These are phyloP conservation scores for Leptinotarsa rubiginosa DNA, from an alignment of 2,888 invertebrate species.

Conservation along the genomic window DNA sequence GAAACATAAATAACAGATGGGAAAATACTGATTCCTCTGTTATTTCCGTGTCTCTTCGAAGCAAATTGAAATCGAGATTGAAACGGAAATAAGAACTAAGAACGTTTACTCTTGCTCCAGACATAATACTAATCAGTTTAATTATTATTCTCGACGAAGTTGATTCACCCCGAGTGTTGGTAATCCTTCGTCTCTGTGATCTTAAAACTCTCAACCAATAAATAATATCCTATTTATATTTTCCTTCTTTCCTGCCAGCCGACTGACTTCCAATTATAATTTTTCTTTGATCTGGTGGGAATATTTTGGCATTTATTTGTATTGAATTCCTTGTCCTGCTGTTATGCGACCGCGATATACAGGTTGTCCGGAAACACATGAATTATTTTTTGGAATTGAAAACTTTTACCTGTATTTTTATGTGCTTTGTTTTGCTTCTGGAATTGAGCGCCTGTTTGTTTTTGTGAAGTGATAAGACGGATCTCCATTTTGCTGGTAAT, in stretches of 20 bases:
- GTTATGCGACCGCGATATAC: background rate
- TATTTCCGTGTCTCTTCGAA: background rate
- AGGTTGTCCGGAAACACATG: background rate
- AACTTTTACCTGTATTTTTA: too few species aligned
- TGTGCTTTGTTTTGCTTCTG: too few species aligned
- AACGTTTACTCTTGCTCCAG: slow-evolving; percentile 21
- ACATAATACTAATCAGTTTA: slow-evolving; percentile 44
- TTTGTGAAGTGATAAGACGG: too few species aligned
- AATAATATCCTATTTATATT: slow-evolving; percentile 38
- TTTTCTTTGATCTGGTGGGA: slow-evolving; percentile 41
- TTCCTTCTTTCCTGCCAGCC: slow-evolving; percentile 24
- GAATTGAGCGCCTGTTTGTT: too few species aligned
- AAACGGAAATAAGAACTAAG: slow-evolving; percentile 8
- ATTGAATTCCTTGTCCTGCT: background rate
- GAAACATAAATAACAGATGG: background rate
- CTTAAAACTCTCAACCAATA: slow-evolving; percentile 36
- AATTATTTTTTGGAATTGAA: background rate
- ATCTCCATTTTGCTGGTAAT: too few species aligned
- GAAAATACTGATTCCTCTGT: background rate
- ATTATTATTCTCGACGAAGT: slow-evolving; percentile 42
- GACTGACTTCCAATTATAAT: slow-evolving; percentile 36
- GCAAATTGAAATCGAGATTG: background rate
- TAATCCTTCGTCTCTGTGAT: slow-evolving; percentile 4
- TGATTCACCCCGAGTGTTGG: slow-evolving; percentile 35
- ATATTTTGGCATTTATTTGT: slow-evolving; percentile 34